Percentiles rank a stretch among this genome's conserved stretches.
These are phyloP conservation scores for Agriotes lineatus DNA, from an alignment of 2,888 invertebrate genomes.

Conservation along the genomic window DNA sequence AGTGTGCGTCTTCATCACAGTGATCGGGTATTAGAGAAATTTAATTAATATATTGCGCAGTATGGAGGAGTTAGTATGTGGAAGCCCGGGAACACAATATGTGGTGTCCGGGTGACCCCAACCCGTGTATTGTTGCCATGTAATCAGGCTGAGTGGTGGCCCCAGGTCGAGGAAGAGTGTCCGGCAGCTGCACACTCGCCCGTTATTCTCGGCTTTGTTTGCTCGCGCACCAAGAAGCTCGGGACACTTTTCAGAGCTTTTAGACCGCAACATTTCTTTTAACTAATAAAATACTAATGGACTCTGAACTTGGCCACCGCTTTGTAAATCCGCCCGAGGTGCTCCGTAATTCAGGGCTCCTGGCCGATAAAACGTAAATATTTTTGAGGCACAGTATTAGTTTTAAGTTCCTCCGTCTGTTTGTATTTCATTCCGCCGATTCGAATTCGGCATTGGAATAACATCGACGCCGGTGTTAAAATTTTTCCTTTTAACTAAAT, in stretches of 20 bases:
- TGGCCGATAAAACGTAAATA: conserved; percentile 13
- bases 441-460: conserved; percentile 26
- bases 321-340: background rate
- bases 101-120: conserved; percentile 53
- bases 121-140: conserved; percentile 56
- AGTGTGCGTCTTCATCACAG: too few species aligned
- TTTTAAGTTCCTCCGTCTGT: conserved; percentile 8
- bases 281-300: conserved; percentile 40
- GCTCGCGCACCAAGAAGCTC: conserved; percentile 24
- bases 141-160: conserved; percentile 59
- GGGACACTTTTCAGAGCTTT: conserved; percentile 37
- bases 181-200: conserved; percentile 33
- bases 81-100: conserved; percentile 50
- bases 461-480: conserved; percentile 20
- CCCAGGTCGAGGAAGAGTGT: conserved; percentile 46
- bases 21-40: conserved; percentile 1
- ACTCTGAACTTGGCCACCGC: conserved; percentile 2
- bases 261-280: conserved; percentile 29
- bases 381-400: conserved; percentile 19
- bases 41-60: conserved; percentile 23
- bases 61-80: conserved; percentile 15
- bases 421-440: conserved; percentile 27
- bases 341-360: background rate
- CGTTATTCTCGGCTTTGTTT: conserved; percentile 32
- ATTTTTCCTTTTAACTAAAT: conserved; percentile 11